Evolutionary conservation across 1,140 invertebrate species (phyloP).

Genomic region (Ips typographus): DNA sequence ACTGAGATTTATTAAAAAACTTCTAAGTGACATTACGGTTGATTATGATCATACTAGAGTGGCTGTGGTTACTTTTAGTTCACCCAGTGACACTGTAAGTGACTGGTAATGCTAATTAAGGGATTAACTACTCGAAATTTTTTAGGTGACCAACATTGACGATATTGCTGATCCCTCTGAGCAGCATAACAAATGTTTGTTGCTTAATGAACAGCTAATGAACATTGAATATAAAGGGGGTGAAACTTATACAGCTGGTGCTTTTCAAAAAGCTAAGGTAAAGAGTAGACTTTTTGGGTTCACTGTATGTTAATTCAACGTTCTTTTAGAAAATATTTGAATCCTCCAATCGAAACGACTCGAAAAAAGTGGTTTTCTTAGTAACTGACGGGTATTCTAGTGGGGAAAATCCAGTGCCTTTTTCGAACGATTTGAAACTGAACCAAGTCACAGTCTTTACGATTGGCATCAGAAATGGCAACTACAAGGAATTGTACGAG

Average conservation of each 20-base stretch:
- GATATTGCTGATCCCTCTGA: conserved; percentile 57
- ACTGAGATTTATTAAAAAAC: conserved; percentile 69
- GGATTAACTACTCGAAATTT: neutral
- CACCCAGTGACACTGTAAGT: conserved; percentile 58
- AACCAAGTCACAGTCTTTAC: conserved; percentile 65
- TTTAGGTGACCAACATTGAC: conserved; percentile 61
- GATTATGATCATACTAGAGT: conserved; percentile 64
- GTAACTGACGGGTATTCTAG: conserved; percentile 76
- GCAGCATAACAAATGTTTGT: conserved; percentile 64
- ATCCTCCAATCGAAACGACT: conserved; percentile 53
- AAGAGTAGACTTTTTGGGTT: neutral
- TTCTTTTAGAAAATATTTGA: conserved; percentile 59
- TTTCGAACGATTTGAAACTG: conserved; percentile 58
- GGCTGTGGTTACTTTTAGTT: conserved; percentile 68
- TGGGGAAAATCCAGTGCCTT: conserved; percentile 65
- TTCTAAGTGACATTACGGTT: conserved; percentile 71
- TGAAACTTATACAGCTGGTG: conserved; percentile 69
- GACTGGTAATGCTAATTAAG: neutral
- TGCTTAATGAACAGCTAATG: conserved; percentile 63
- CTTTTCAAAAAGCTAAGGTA: conserved; percentile 66
- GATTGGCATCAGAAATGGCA: conserved; percentile 67
- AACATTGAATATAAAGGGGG: conserved; percentile 66
- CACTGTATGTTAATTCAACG: neutral
- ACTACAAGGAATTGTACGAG: conserved; percentile 65
- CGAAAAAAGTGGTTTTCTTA: conserved; percentile 65